These are phyloP conservation scores for Hyperoodon ampullatus DNA, from an alignment of 2,113 vertebrate genomes.

Conservation along the genomic window DNA sequence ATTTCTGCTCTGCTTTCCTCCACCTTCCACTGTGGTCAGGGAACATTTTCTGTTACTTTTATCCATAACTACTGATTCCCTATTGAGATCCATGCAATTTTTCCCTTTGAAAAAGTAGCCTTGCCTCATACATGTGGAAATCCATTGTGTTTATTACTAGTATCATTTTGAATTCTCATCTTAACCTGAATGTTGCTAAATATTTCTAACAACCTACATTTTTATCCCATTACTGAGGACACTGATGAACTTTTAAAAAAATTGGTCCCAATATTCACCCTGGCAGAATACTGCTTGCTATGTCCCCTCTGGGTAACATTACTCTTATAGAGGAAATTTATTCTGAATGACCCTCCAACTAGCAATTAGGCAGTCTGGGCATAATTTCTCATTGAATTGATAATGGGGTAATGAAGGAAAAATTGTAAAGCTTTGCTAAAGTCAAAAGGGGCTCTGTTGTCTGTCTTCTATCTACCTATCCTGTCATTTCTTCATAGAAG, in stretches of 20 bases:
- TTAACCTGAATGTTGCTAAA: conserved; percentile 47
- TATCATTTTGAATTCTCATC: conserved; percentile 32
- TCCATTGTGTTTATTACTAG: background rate
- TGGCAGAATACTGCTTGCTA: conserved; percentile 51
- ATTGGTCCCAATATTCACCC: conserved; percentile 27
- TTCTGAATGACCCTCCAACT: conserved; percentile 76
- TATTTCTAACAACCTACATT: conserved; percentile 39
- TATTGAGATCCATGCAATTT: background rate
- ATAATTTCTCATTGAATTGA: conserved; percentile 75
- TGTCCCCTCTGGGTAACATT: conserved; percentile 70
- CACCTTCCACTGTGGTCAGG: background rate
- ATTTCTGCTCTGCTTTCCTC: background rate
- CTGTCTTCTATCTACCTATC: conserved; percentile 49
- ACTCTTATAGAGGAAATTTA: conserved; percentile 70
- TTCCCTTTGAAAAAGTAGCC: background rate
- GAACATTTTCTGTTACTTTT: background rate
- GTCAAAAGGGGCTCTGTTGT: conserved; percentile 43
- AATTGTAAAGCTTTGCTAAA: conserved; percentile 64
- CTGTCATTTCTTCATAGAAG: conserved; percentile 65
- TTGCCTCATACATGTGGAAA: background rate
- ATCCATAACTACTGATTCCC: background rate
- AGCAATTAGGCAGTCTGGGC: conserved; percentile 61
- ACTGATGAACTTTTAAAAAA: conserved; percentile 61
- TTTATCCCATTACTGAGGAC: conserved; percentile 44
- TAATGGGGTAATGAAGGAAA: conserved; percentile 64